Conservation (phyloP, 2,113 vertebrate species). For the Chauna torquata region DNA sequence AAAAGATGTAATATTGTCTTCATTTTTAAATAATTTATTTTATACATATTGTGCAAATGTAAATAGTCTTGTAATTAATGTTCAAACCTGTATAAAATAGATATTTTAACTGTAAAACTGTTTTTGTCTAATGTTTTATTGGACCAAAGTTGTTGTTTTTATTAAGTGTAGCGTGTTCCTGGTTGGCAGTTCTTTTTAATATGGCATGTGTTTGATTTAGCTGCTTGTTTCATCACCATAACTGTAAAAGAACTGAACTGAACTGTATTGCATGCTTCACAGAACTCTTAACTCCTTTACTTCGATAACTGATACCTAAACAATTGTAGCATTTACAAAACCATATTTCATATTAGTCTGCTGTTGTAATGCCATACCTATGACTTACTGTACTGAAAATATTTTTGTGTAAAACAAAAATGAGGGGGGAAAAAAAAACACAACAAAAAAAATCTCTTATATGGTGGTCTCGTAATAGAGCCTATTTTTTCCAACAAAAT, state of each 20-base stretch:
- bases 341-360: constrained; percentile 76
- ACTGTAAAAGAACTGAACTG: constrained; percentile 81
- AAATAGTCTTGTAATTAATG: constrained; percentile 98
- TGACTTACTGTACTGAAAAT: constrained; percentile 74
- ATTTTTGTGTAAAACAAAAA: constrained; percentile 84
- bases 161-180: constrained; percentile 82
- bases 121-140: constrained; percentile 92
- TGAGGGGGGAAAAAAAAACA: constrained; percentile 12
- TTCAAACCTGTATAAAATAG: constrained; percentile 92
- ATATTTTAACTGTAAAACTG: constrained; percentile 96
- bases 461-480: constrained; percentile 88
- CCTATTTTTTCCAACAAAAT: constrained; percentile 91
- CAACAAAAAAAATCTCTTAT: constrained; percentile 77
- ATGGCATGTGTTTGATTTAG: constrained; percentile 86
- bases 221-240: constrained; percentile 82
- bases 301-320: constrained; percentile 76
- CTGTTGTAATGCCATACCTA: constrained; percentile 74
- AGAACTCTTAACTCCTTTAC: constrained; percentile 70
- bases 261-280: constrained; percentile 91
- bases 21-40: constrained; percentile 99
- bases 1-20: constrained; percentile 89
- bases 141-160: constrained; percentile 95
- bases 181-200: constrained; percentile 78
- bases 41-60: constrained; percentile 99
- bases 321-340: constrained; percentile 78